Percentiles rank a stretch among this genome's conserved stretches.
Evolutionary conservation across 2,797 vertebrate species (phyloP).

Genomic region (Mus caroli): DNA sequence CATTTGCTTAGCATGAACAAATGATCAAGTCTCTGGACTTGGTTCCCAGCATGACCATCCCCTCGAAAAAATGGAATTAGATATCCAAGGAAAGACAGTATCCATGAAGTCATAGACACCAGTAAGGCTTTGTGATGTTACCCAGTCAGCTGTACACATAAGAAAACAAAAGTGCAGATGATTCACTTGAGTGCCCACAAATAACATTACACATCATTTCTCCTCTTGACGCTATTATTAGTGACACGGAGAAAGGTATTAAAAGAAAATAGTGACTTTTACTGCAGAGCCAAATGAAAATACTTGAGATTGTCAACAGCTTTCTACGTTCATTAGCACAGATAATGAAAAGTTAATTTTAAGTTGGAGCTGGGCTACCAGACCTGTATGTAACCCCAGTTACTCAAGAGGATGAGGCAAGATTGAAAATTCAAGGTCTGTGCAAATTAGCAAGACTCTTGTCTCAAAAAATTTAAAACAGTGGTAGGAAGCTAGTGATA

Average conservation of each 20-base stretch:
- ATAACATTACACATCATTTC: not conserved
- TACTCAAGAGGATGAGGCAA: not conserved
- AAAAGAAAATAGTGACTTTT: not conserved
- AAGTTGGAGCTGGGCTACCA: too few relatives aligned
- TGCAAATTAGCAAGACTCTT: not conserved
- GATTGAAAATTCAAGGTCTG: not conserved
- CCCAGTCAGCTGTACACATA: not conserved
- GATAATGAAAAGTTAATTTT: not conserved
- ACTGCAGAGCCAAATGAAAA: conserved; percentile 1
- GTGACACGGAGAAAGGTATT: not conserved
- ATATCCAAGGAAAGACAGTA: not conserved
- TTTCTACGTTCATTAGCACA: not conserved
- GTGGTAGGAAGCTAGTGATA: not conserved
- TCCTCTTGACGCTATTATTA: not conserved
- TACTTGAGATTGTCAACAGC: not conserved
- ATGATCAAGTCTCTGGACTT: not conserved
- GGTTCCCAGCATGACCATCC: too few relatives aligned
- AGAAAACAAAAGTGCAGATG: not conserved
- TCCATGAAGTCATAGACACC: not conserved
- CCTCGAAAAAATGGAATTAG: not conserved
- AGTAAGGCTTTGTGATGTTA: not conserved
- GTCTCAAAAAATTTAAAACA: not conserved
- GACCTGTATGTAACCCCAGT: not conserved
- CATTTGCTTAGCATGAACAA: not conserved
- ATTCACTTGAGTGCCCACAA: not conserved